These are phyloP conservation scores for Lepidochitona cinerea DNA, from an alignment of 2,888 invertebrate genomes.

Conservation along the genomic window DNA sequence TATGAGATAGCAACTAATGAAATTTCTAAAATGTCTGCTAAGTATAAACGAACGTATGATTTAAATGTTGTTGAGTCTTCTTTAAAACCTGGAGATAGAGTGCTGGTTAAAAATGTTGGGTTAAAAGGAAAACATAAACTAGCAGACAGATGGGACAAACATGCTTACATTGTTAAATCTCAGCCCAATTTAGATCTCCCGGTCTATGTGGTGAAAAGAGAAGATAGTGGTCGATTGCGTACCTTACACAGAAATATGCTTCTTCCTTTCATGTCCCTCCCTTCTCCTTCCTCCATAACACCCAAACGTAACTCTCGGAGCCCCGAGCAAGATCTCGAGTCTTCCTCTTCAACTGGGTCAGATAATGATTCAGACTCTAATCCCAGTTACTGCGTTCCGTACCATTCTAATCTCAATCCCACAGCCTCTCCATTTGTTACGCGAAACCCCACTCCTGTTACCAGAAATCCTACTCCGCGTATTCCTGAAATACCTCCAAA, in stretches of 20 bases:
- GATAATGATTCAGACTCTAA: too few species aligned
- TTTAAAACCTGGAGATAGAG: background rate
- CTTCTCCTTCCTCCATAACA: too few species aligned
- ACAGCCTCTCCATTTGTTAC: too few species aligned
- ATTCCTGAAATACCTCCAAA: too few species aligned
- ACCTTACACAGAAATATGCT: background rate
- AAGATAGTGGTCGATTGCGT: background rate
- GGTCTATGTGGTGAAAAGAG: background rate
- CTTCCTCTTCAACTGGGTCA: too few species aligned
- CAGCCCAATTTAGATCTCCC: background rate
- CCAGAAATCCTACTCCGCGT: too few species aligned
- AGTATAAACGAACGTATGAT: background rate
- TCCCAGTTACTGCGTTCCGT: too few species aligned
- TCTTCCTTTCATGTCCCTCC: background rate
- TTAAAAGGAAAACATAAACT: background rate
- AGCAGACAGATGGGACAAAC: background rate
- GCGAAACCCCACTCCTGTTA: too few species aligned
- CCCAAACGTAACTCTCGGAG: too few species aligned
- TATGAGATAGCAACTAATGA: background rate
- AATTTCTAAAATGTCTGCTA: background rate
- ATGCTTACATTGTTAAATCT: background rate
- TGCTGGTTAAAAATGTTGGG: background rate
- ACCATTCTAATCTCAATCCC: too few species aligned
- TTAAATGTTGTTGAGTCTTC: background rate
- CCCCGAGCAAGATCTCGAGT: too few species aligned